A percentile compares a stretch with the other conserved stretches of the same genome.
Evolutionary conservation across 2,797 vertebrate genomes (phyloP).

Genomic region (Tiaroga cobitis): DNA sequence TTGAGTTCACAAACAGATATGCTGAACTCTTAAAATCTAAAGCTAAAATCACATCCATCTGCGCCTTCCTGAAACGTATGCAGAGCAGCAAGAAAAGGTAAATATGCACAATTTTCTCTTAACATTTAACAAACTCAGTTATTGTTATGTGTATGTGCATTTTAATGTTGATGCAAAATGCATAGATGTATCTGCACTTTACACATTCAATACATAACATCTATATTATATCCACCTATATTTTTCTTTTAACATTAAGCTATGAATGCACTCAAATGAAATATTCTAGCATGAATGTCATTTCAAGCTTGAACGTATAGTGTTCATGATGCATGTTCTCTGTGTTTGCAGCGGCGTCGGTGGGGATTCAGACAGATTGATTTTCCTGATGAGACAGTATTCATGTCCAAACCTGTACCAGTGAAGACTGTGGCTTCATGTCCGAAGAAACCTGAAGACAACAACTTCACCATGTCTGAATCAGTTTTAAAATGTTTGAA

Average conservation of each 20-base stretch:
- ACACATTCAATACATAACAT: no score
- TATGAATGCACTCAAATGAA: not conserved
- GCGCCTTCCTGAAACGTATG: conserved; percentile 76
- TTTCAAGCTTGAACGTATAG: not conserved
- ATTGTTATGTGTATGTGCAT: not conserved
- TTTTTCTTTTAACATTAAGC: not conserved
- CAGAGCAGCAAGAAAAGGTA: conserved; percentile 76
- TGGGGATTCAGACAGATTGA: conserved; percentile 72
- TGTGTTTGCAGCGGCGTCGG: conserved; percentile 61
- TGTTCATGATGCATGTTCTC: conserved; percentile 1
- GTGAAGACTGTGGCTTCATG: conserved; percentile 58
- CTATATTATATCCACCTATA: no score
- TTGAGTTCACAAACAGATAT: conserved; percentile 83
- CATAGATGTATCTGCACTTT: no score
- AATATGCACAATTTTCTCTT: not conserved
- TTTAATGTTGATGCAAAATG: not conserved
- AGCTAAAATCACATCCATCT: conserved; percentile 79
- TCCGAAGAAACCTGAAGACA: conserved; percentile 7
- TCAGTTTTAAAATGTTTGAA: conserved; percentile 3
- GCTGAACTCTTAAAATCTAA: conserved; percentile 78
- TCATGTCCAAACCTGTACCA: conserved; percentile 74
- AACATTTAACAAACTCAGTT: not conserved
- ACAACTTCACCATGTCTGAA: conserved; percentile 10
- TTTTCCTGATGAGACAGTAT: conserved; percentile 76
- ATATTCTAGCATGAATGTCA: not conserved